Conservation (phyloP, 2,888 invertebrate genomes). For the Megaustenia siamemsis region DNA sequence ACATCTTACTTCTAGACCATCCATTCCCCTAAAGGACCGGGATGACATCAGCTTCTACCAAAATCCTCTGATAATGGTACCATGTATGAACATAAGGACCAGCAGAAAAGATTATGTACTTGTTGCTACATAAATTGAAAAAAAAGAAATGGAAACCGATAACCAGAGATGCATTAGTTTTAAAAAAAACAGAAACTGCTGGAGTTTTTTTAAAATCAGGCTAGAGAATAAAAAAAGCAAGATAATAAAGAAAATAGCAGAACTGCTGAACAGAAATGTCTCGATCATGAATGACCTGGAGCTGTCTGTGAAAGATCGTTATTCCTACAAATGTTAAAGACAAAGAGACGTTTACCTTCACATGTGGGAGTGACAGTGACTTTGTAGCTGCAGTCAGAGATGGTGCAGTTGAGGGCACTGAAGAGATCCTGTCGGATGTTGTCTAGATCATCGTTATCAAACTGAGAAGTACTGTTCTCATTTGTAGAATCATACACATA, state of each 20-base stretch:
- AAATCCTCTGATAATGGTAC: no score
- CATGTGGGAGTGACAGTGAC: background rate
- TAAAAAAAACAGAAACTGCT: no score
- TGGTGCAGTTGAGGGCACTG: background rate
- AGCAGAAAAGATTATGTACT: no score
- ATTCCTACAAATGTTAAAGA: background rate
- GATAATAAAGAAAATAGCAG: no score
- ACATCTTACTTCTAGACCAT: no score
- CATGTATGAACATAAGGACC: no score
- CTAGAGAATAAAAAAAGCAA: no score
- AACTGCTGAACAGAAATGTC: no score
- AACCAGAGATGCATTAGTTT: background rate
- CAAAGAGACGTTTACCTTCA: background rate
- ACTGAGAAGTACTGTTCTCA: background rate
- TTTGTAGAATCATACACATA: background rate
- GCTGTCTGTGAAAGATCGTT: background rate
- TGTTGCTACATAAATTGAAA: no score
- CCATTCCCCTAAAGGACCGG: no score
- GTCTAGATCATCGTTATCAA: background rate
- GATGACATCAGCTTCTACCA: no score
- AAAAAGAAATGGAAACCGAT: background rate
- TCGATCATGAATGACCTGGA: background rate
- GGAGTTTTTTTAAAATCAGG: no score
- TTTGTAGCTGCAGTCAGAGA: background rate
- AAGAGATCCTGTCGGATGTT: background rate